These are phyloP conservation scores for Myodes glareolus DNA, from an alignment of 2,113 vertebrate genomes.

Conservation along the genomic window DNA sequence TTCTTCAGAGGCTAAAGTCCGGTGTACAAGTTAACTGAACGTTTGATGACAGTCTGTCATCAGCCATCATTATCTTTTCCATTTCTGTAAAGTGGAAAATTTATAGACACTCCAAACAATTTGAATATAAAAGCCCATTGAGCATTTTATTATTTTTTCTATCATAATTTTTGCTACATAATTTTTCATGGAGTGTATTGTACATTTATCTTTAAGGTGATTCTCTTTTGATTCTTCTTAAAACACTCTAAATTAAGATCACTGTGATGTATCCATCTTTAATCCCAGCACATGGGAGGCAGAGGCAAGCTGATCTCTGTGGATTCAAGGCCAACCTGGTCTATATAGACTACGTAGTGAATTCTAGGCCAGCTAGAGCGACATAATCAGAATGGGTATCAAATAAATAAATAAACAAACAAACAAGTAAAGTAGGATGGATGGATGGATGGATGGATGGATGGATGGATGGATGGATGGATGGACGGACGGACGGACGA, in stretches of 20 bases:
- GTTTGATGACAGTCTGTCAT: not conserved
- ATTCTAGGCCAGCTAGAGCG: not conserved
- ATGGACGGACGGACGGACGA: fast-evolving
- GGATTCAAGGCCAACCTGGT: not conserved
- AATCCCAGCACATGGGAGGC: not conserved
- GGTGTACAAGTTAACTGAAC: not conserved
- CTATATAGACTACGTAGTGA: not conserved
- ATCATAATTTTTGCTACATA: not conserved
- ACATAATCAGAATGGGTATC: not conserved
- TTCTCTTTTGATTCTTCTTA: not conserved
- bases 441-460: too few relatives aligned
- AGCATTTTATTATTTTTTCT: not conserved
- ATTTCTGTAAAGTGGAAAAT: not conserved
- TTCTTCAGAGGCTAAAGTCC: not conserved
- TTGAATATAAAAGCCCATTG: not conserved
- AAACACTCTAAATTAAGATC: not conserved
- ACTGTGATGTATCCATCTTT: not conserved
- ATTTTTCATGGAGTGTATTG: not conserved
- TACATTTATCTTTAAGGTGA: constrained; percentile 34
- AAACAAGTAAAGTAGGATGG: not conserved
- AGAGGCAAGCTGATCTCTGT: too few relatives aligned
- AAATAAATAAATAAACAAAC: not conserved
- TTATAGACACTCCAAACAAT: not conserved
- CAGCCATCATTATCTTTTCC: not conserved
- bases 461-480: too few relatives aligned